A percentile compares a stretch with the other conserved stretches of the same genome.
Conservation (phyloP, 1,140 invertebrate genomes). For the Zeugodacus cucurbitae region DNA sequence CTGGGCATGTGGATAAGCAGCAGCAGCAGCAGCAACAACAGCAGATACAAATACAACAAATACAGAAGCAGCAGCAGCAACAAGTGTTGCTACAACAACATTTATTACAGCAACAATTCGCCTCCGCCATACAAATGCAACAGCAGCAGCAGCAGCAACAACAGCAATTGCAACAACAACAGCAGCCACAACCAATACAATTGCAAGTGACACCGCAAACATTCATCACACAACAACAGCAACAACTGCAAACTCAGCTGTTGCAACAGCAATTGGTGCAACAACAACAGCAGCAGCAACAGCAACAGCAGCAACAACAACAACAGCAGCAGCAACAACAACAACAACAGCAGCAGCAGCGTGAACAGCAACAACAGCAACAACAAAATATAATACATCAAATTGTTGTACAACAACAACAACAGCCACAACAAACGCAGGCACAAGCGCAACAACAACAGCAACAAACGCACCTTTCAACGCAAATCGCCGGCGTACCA, state of each 20-base stretch:
- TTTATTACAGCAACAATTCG: constrained; percentile 47
- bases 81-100: constrained; percentile 47
- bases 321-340: constrained; percentile 44
- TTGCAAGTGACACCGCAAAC: constrained; percentile 55
- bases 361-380: constrained; percentile 60
- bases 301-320: constrained; percentile 54
- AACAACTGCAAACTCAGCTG: constrained; percentile 44
- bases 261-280: constrained; percentile 47
- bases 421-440: constrained; percentile 52
- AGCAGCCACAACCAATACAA: constrained; percentile 59
- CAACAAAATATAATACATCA: constrained; percentile 60
- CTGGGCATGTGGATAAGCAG: constrained; percentile 50
- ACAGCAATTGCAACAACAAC: constrained; percentile 53
- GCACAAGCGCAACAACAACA: constrained; percentile 60
- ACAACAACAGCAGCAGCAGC: constrained; percentile 53
- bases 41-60: constrained; percentile 44
- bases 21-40: constrained; percentile 56
- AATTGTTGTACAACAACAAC: constrained; percentile 58
- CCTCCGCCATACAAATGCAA: constrained; percentile 52
- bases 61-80: constrained; percentile 46
- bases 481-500: constrained; percentile 63
- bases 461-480: constrained; percentile 54
- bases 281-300: constrained; percentile 53
- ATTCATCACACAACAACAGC: constrained; percentile 53
- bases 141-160: constrained; percentile 57